Evolutionary conservation across 1,140 invertebrate genomes (phyloP).

Genomic region (Penaeus chinensis): DNA sequence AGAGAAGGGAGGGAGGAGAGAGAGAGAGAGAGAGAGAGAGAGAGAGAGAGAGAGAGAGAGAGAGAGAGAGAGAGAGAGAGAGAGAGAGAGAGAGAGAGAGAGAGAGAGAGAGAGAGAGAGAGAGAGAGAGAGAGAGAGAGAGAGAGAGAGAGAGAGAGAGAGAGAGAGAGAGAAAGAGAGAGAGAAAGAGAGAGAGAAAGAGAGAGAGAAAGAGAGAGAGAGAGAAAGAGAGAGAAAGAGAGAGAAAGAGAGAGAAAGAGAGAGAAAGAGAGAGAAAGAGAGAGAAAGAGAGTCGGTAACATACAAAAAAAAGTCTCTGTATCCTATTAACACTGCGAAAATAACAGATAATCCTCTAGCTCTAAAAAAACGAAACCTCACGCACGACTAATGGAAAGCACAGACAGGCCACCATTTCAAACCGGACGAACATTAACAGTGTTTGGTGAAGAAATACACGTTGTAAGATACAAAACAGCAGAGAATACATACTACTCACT

Average conservation of each 20-base stretch:
- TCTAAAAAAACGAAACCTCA: too few species aligned
- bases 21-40: background rate
- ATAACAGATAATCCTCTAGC: too few species aligned
- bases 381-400: too few species aligned
- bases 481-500: too few species aligned
- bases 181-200: background rate
- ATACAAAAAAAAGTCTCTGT: background rate
- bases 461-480: too few species aligned
- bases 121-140: background rate
- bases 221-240: background rate
- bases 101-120: background rate
- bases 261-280: background rate
- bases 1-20: background rate
- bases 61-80: constrained; percentile 3
- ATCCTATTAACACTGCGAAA: background rate
- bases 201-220: background rate
- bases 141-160: background rate
- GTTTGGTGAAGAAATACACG: too few species aligned
- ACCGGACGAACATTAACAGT: too few species aligned
- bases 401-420: too few species aligned
- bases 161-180: background rate
- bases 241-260: background rate
- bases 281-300: background rate
- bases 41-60: constrained; percentile 11
- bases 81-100: background rate